Evolutionary conservation across 2,797 vertebrate species (phyloP).

Genomic region (Salmo trutta): DNA sequence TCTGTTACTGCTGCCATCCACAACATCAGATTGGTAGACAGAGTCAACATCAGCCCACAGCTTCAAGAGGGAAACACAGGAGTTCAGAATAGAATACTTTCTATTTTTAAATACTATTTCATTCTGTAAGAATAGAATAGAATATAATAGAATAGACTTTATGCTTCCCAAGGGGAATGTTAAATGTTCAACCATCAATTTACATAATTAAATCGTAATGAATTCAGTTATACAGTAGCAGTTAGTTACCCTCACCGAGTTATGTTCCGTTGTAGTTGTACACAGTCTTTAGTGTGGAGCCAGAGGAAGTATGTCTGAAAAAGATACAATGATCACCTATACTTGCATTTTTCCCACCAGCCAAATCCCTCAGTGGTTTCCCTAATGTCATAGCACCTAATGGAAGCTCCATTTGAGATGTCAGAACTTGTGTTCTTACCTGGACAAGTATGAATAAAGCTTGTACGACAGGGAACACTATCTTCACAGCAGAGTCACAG

Average conservation of each 20-base stretch:
- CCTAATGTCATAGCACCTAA: neutral
- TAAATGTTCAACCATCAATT: neutral
- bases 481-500: slow-evolving; percentile 87
- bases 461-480: slow-evolving; percentile 85
- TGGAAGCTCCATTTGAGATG: neutral
- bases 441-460: slow-evolving; percentile 84
- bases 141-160: neutral
- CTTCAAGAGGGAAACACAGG: slow-evolving; percentile 61
- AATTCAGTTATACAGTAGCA: neutral
- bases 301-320: slow-evolving; percentile 90
- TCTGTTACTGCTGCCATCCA: slow-evolving; percentile 91
- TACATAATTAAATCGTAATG: neutral
- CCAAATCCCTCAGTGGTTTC: neutral
- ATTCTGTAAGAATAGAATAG: neutral
- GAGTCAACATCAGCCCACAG: slow-evolving; percentile 89
- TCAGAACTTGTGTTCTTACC: slow-evolving; percentile 64
- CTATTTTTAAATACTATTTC: neutral
- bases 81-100: neutral
- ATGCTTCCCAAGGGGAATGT: neutral
- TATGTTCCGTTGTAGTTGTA: slow-evolving; percentile 83
- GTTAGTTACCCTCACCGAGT: slow-evolving; percentile 76
- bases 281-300: slow-evolving; percentile 87
- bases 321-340: slow-evolving; percentile 3
- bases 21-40: slow-evolving; percentile 86
- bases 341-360: neutral